phyloP scores from a whole-genome alignment of 2,113 vertebrate genomes.

The Sterna hirundo region DNA sequence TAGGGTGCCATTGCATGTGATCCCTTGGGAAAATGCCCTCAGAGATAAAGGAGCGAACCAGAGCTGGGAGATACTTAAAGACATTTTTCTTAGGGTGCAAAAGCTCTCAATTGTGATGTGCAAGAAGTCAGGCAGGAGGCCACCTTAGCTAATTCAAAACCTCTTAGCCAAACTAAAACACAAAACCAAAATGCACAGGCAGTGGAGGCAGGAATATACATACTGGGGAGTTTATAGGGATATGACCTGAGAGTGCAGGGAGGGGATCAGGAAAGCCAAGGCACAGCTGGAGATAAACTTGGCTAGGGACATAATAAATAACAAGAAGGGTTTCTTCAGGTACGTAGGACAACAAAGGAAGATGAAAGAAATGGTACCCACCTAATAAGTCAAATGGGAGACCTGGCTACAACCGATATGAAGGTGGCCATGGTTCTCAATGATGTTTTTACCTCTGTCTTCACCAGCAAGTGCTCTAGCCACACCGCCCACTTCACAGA shows the following conservation, averaged over 20 bases:
- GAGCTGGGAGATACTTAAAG: neutral
- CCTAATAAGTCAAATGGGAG: rapidly evolving
- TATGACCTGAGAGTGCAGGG: neutral
- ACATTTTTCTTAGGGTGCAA: neutral
- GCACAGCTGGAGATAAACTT: neutral
- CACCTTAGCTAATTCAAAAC: neutral
- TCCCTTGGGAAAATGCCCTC: neutral
- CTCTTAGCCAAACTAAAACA: neutral
- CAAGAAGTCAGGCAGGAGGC: neutral
- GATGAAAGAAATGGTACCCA: neutral
- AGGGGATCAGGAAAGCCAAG: neutral
- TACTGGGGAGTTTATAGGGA: no score
- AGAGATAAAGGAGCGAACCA: neutral
- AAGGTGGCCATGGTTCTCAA: neutral
- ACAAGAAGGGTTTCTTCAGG: neutral
- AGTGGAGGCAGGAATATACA: neutral
- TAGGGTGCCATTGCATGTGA: rapidly evolving
- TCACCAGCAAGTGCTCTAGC: neutral
- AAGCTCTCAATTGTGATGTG: neutral
- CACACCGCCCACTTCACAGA: neutral
- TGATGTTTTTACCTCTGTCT: neutral
- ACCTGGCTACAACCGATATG: neutral
- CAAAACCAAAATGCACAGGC: neutral
- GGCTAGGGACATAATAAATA: neutral
- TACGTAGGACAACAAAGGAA: neutral